Base-by-base conservation (phyloP, 2,888 invertebrate genomes). In the Machimus atricapillus region DNA sequence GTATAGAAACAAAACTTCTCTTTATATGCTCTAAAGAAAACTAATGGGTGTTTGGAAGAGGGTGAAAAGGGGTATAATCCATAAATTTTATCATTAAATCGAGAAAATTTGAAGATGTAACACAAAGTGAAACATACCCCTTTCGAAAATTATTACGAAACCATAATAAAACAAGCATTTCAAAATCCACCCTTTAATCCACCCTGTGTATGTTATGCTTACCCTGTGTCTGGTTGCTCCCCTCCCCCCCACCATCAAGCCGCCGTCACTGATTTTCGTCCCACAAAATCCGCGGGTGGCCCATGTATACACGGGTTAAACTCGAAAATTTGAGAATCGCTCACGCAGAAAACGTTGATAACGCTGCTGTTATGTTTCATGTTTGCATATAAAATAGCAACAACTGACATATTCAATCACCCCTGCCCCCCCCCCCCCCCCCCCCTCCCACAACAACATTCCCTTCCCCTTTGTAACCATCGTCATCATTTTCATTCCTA, bases 331-430 rank as follows among this genome's bases (percentile, higher is more conserved):
- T 85, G 74, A 85, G 46, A 85, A 85, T 76, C 85, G 46, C 74
- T 85, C 85, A 85, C 85, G 85, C 85, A 85, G 85, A 85, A 85
- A 85, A 43, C 73, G 74, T 74, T 85, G 85, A 85, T 85, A 85
- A 74, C 85, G 31, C 31, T 16, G 74, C 31, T 85, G 85, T 81
- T 56, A 81, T 56, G 52, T 52, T 81, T 74, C 74, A 74, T 85
- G 74, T 74, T 85, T 85, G 74, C 85, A 73, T 85, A 73, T 85
- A 85, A 85, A 40, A 85, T 46, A 85, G 85, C 40, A 46, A 52
- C 46, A 81, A 76, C 76, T 76, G 76, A 19, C 76, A 76, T 76
- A 76, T 76, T 76, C 40, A 76, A 76, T 66, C 66, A 23, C n/a
- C 37, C 37, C 19, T n/a, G 7, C 77, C 12, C 19, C 4, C 14